A percentile compares a stretch with the other conserved stretches of the same genome.
Conservation (phyloP, 2,888 invertebrate genomes). For the Agonopterix alstromeriana region DNA sequence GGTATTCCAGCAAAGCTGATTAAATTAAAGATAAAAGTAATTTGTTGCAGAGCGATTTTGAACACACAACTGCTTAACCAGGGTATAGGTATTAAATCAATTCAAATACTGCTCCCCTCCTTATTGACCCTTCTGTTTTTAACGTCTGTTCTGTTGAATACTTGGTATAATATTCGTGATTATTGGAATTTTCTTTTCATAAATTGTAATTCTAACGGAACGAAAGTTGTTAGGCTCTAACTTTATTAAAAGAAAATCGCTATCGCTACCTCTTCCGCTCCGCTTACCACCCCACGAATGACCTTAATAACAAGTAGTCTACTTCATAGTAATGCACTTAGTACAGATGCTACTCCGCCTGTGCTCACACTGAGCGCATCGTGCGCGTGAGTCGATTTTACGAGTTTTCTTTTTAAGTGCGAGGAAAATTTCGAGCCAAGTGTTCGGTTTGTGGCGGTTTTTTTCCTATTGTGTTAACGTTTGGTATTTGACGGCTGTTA, state of each 20-base stretch:
- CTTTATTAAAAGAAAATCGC: neutral
- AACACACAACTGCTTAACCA: no score
- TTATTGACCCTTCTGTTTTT: no score
- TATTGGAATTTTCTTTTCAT: no score
- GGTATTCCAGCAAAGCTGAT: no score
- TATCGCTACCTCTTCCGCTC: constrained; percentile 24
- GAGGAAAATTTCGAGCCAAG: constrained; percentile 9
- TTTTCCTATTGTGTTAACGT: neutral
- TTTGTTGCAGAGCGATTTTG: no score
- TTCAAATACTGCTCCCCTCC: no score
- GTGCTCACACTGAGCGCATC: constrained; percentile 44
- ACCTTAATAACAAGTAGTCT: constrained; percentile 36
- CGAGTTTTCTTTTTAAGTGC: constrained; percentile 6
- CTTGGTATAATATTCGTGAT: no score
- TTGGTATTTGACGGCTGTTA: neutral
- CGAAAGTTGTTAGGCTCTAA: no score
- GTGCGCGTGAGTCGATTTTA: constrained; percentile 41
- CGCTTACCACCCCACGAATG: constrained; percentile 23
- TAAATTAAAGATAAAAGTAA: no score
- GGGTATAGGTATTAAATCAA: no score
- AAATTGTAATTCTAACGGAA: no score
- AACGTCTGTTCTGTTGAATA: no score
- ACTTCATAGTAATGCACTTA: constrained; percentile 46
- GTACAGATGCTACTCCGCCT: constrained; percentile 61
- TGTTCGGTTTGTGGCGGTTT: constrained; percentile 22